Base-by-base conservation (phyloP, 64 coral and sea anemone genomes). In the Dendronephthya gigantea region DNA sequence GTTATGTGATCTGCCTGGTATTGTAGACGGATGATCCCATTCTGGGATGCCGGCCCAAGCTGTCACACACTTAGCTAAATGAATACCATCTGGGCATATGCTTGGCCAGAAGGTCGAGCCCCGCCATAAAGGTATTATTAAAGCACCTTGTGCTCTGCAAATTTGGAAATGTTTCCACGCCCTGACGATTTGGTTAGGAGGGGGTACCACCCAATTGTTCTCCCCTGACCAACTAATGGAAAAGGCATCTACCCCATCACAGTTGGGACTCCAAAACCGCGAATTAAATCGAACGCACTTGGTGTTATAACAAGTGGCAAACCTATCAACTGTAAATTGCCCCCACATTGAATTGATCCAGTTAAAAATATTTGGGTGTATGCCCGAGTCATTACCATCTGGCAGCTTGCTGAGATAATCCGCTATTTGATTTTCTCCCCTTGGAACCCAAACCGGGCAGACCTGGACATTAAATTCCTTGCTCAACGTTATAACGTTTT, bases 11-110 rank as follows among this genome's bases (percentile, higher is more conserved):
- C 68, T 74, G 1, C 68, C 68, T n/a, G 68, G 68, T 74, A 74
- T 12, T 27, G 68, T 74, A 12, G 68, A 17, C 12, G 33, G 68
- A 27, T 74, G 68, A 74, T 74, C 25, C 68, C 68, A 74, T n/a
- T 74, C 68, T 4, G 68, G 68, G 25, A 74, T 74, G 33, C 68
- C 68, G 0, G 11, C 68, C 68, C 68, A 74, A 30, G 68, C 68
- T 30, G n/a, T 74, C 68, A 74, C 68, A 74, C 68, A 74, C 68
- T 74, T 74, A 74, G 68, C 68, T 5, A 74, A 74, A 74, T 74
- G 68, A 74, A 5, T 30, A 11, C 68, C 68, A 28, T 74, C 68
- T 30, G 68, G 68, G 68, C 68, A 74, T 30, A 74, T 74, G 68
- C 68, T 74, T 74, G 68, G 68, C 68, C 68, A 74, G 33, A 74